Evolutionary conservation across 2,888 invertebrate genomes (phyloP).

Genomic region (Caenorhabditis uteleia): DNA sequence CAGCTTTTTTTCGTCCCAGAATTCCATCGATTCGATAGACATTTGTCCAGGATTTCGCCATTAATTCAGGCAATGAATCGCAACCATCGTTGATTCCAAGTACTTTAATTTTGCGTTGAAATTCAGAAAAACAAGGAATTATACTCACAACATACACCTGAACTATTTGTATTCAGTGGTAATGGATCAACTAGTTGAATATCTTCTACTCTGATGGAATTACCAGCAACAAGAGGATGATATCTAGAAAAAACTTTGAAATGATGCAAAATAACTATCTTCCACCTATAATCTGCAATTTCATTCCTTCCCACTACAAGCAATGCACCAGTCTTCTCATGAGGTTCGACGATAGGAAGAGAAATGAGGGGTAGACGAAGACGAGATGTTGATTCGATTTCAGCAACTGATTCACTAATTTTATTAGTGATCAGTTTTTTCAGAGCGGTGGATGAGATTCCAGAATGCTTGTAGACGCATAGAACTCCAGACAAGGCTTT

Average conservation of each 20-base stretch:
- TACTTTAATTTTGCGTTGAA: constrained; percentile 43
- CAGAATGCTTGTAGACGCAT: constrained; percentile 65
- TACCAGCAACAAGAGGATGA: constrained; percentile 62
- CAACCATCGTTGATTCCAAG: constrained; percentile 62
- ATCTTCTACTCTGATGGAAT: constrained; percentile 56
- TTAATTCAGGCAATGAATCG: constrained; percentile 51
- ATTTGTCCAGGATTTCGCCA: constrained; percentile 58
- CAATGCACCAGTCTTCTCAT: constrained; percentile 53
- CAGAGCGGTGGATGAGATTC: constrained; percentile 53
- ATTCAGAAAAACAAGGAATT: background rate
- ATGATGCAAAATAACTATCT: background rate
- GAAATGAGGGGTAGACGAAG: constrained; percentile 23
- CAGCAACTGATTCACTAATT: constrained; percentile 28
- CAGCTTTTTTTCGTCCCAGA: constrained; percentile 50
- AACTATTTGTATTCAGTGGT: constrained; percentile 54
- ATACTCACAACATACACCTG: constrained; percentile 63
- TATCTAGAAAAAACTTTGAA: constrained; percentile 25
- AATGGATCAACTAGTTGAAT: constrained; percentile 54
- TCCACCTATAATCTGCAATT: constrained; percentile 58
- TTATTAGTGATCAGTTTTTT: constrained; percentile 46
- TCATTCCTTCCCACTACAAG: constrained; percentile 57
- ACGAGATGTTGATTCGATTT: constrained; percentile 13
- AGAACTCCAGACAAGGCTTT: constrained; percentile 58
- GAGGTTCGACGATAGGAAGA: constrained; percentile 60
- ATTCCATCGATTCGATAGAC: constrained; percentile 57